Base-by-base conservation (phyloP, 1,140 invertebrate genomes). In the Drosophila parabipectinata region DNA sequence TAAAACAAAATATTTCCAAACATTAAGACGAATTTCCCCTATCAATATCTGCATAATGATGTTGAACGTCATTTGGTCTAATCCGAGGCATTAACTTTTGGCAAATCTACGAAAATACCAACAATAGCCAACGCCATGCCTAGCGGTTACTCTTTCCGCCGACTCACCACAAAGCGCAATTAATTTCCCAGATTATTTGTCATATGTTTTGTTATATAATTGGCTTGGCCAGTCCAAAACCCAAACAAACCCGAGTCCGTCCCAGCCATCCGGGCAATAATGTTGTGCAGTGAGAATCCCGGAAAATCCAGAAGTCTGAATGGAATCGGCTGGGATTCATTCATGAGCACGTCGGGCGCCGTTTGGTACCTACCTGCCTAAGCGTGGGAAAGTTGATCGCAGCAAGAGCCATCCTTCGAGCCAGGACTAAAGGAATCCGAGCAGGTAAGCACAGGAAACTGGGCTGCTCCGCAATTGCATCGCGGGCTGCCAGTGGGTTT, bases 161-260 rank as follows among this genome's bases (percentile, higher is more conserved):
- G 64, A 63, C 74, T 87, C 77, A 85, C 83, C 82, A 45, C 83
- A 79, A 79, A 82, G 56, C 66, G 54, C 75, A 83, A 88, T 88
- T 88, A 88, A 88, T 88, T 88, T 88, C 51, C 83, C 83, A 79
- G 81, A 77, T 83, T 51, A 79, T 54, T 88, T 88, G 75, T 88
- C 83, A 88, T 89, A 88, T 88, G 83, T 88, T 88, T 88, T 88
- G 83, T 88, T 88, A 79, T 54, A 88, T 88, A 88, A 88, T 88
- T 88, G 83, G 83, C 83, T 87, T 88, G 79, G 71, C 79, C 80
- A 75, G 77, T 55, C 50, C 30, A 63, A 63, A 80, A 75, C 66
- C 83, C 77, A 85, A 72, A 72, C 69, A 41, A 57, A 39, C 45
- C 50, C 57, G 45, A 32, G 18, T 21, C 41, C 39, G n/a, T 32